Conservation (phyloP, 2,888 invertebrate species). For the Epirrita christyi region DNA sequence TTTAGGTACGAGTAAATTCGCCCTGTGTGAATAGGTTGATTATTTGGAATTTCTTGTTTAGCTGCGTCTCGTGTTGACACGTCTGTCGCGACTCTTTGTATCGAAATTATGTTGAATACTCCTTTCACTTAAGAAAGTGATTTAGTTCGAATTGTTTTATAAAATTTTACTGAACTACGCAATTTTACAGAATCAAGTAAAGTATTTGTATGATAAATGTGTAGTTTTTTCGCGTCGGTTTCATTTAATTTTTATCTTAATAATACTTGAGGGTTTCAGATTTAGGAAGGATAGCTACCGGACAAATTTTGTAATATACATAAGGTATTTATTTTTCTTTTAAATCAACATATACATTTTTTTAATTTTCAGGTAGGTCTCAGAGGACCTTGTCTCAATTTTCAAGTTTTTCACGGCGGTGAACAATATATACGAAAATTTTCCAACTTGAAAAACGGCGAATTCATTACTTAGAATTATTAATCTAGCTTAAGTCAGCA, state of each 20-base stretch:
- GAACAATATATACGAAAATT: constrained; percentile 25
- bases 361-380: constrained; percentile 2
- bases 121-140: constrained; percentile 37
- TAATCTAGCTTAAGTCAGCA: constrained; percentile 57
- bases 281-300: constrained; percentile 11
- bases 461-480: constrained; percentile 52
- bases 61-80: constrained; percentile 49
- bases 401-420: constrained; percentile 13
- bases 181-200: constrained; percentile 18
- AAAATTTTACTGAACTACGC: constrained; percentile 22
- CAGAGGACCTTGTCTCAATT: constrained; percentile 6
- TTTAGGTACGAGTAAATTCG: constrained; percentile 78
- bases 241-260: constrained; percentile 21
- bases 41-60: constrained; percentile 77
- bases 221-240: constrained; percentile 29
- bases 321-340: too few species aligned
- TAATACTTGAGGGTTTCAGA: constrained; percentile 13
- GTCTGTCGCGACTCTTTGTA: constrained; percentile 38
- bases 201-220: constrained; percentile 22
- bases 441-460: constrained; percentile 34
- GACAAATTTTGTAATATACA: background rate
- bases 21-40: constrained; percentile 78
- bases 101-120: constrained; percentile 44
- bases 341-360: constrained; percentile 12
- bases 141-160: constrained; percentile 25